phyloP scores from a whole-genome alignment of 2,888 invertebrate species.

The Xanthia icteritia region DNA sequence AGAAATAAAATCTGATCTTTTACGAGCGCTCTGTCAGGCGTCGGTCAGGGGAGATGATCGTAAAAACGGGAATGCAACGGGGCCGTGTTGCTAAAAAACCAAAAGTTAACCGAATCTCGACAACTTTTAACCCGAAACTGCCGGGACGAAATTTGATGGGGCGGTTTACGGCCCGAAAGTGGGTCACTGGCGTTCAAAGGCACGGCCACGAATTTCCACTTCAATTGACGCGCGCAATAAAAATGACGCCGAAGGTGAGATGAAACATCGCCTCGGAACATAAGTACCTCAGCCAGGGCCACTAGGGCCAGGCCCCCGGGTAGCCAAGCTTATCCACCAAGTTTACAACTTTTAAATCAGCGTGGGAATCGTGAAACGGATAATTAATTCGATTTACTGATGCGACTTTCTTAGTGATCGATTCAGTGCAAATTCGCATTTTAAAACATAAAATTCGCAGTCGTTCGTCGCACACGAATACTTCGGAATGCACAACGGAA shows the following conservation, averaged over 20 bases:
- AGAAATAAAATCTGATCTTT: constrained; percentile 89
- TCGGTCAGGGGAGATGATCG: constrained; percentile 84
- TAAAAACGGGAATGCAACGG: constrained; percentile 89
- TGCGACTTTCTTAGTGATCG: constrained; percentile 74
- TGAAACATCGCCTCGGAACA: constrained; percentile 54
- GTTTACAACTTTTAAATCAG: constrained; percentile 42
- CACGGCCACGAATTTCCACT: constrained; percentile 66
- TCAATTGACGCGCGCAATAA: constrained; percentile 67
- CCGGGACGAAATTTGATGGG: constrained; percentile 83
- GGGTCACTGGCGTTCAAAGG: constrained; percentile 81
- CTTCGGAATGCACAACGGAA: constrained; percentile 88
- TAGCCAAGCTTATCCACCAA: constrained; percentile 33
- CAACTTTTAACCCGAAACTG: constrained; percentile 77
- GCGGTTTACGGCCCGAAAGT: constrained; percentile 84
- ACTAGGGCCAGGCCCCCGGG: neutral
- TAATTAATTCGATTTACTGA: constrained; percentile 63
- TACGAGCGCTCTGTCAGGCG: constrained; percentile 87
- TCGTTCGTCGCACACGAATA: constrained; percentile 80
- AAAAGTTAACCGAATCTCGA: constrained; percentile 78
- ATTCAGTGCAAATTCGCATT: constrained; percentile 79
- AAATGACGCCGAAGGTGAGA: constrained; percentile 67
- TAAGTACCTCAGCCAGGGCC: constrained; percentile 41
- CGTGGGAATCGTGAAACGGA: constrained; percentile 71
- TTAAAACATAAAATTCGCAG: constrained; percentile 79
- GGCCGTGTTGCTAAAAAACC: constrained; percentile 81